Evolutionary conservation across 2,797 vertebrate genomes (phyloP).

Genomic region (Crenichthys baileyi): DNA sequence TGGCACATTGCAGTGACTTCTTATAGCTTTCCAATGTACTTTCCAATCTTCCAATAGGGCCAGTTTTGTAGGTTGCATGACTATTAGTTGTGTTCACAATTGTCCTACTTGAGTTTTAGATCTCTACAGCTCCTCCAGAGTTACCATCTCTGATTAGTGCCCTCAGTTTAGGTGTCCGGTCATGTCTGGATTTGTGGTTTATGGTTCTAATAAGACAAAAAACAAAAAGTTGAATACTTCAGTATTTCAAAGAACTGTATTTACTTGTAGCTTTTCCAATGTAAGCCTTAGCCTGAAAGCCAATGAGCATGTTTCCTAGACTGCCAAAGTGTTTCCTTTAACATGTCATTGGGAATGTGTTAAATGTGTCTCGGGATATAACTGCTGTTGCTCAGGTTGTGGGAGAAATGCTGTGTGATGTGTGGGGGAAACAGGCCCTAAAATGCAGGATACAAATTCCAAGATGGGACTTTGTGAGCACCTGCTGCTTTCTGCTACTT

Average conservation of each 20-base stretch:
- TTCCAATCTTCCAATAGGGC: neutral
- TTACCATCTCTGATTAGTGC: neutral
- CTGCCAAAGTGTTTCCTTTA: conserved; percentile 9
- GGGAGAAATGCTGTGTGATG: conserved; percentile 38
- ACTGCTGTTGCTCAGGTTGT: conserved; percentile 34
- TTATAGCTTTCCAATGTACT: neutral
- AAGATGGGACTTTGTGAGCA: conserved; percentile 46
- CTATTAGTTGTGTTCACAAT: neutral
- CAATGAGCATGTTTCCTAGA: conserved; percentile 13
- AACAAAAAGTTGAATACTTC: neutral
- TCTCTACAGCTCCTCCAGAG: neutral
- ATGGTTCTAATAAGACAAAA: neutral
- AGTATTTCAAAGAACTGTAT: neutral
- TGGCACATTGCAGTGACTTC: neutral
- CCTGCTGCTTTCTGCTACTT: conserved; percentile 47
- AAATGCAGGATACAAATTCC: conserved; percentile 38
- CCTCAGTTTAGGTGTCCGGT: no score
- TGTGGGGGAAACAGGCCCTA: conserved; percentile 18
- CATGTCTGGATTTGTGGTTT: neutral
- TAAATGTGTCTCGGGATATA: conserved; percentile 24
- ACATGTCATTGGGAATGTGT: conserved; percentile 18
- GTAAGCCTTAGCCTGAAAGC: conserved; percentile 5
- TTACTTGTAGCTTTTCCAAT: conserved; percentile 16
- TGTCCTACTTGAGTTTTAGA: neutral
- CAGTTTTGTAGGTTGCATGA: neutral